phyloP scores from a whole-genome alignment of 2,888 invertebrate species.

The Tenthredo distinguenda region DNA sequence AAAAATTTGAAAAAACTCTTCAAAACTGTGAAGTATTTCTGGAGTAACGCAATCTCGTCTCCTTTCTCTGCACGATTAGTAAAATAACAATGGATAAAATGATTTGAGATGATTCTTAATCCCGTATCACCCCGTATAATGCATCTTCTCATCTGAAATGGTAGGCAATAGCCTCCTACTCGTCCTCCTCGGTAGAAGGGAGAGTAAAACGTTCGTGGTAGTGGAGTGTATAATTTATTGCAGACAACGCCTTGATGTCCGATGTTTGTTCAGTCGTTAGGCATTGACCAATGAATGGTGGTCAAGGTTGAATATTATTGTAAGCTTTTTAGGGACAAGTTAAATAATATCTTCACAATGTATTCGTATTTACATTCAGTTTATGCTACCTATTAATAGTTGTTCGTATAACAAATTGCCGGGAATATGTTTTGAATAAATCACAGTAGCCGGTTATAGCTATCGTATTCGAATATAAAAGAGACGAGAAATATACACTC shows the following conservation, averaged over 20 bases:
- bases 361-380: neutral
- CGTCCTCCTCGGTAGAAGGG: neutral
- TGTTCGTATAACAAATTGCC: slow-evolving; percentile 43
- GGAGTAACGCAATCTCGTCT: neutral
- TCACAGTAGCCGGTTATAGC: slow-evolving; percentile 12
- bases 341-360: slow-evolving; percentile 6
- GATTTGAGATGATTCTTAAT: neutral
- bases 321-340: slow-evolving; percentile 27
- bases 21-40: neutral
- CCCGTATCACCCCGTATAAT: neutral
- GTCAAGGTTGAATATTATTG: slow-evolving; percentile 36
- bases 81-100: neutral
- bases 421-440: slow-evolving; percentile 42
- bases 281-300: slow-evolving; percentile 46
- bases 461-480: neutral
- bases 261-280: slow-evolving; percentile 20
- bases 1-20: no score
- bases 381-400: slow-evolving; percentile 8
- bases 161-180: neutral
- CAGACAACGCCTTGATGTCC: slow-evolving; percentile 35
- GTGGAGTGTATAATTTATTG: slow-evolving; percentile 39
- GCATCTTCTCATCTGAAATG: neutral
- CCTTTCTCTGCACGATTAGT: neutral
- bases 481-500: neutral
- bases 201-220: neutral